Conservation (phyloP, 2,888 invertebrate genomes). For the Anagyrus pseudococci region DNA sequence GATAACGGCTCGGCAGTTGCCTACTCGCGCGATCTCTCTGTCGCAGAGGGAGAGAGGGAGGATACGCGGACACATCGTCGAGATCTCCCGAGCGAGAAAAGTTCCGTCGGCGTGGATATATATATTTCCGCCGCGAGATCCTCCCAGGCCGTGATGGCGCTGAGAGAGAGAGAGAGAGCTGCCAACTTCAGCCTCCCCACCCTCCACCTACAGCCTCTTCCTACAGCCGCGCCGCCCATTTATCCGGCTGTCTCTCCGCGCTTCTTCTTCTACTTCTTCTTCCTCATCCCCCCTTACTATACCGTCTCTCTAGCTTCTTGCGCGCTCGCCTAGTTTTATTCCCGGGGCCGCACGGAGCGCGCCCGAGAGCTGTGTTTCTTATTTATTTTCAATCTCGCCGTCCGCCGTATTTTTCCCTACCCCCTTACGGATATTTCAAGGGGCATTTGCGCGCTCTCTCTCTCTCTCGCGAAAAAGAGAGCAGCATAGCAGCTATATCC, state of each 20-base stretch:
- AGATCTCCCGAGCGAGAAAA: conserved; percentile 25
- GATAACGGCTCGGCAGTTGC: background rate
- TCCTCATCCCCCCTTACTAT: too few relatives aligned
- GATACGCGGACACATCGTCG: too few relatives aligned
- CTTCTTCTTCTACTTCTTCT: background rate
- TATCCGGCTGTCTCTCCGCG: conserved; percentile 7
- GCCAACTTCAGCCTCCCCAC: conserved; percentile 27
- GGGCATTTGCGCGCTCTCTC: too few relatives aligned
- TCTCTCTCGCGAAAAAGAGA: too few relatives aligned
- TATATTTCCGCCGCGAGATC: too few relatives aligned
- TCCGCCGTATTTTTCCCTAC: background rate
- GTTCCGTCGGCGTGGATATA: background rate
- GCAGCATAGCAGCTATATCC: too few relatives aligned
- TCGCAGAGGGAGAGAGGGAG: too few relatives aligned
- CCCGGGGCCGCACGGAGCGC: too few relatives aligned
- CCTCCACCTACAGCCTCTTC: background rate
- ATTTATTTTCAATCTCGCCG: conserved; percentile 18
- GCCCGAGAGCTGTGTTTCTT: conserved; percentile 10
- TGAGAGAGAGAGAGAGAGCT: conserved; percentile 22
- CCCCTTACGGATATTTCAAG: background rate
- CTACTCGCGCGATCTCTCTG: too few relatives aligned
- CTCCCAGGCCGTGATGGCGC: too few relatives aligned
- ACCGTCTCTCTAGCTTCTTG: too few relatives aligned
- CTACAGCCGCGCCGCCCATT: background rate
- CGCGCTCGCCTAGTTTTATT: too few relatives aligned